These are phyloP conservation scores for Hesperophylax magnus DNA, from an alignment of 1,140 invertebrate species.

Conservation along the genomic window DNA sequence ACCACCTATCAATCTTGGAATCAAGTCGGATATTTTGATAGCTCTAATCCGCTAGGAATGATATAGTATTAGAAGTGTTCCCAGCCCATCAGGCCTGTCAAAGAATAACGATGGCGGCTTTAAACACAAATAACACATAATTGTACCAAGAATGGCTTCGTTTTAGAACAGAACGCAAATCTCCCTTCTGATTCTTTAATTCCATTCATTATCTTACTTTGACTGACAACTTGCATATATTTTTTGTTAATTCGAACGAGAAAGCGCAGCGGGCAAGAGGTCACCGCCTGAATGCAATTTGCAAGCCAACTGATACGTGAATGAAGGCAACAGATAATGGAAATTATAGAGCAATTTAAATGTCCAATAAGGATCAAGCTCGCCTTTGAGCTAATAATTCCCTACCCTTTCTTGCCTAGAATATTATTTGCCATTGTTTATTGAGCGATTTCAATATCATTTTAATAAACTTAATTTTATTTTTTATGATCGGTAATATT, in stretches of 20 bases:
- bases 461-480: no score
- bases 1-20: neutral
- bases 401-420: neutral
- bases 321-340: slow-evolving; percentile 38
- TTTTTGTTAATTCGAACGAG: slow-evolving; percentile 22
- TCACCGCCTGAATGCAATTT: slow-evolving; percentile 38
- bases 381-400: slow-evolving; percentile 3
- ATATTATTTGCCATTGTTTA: neutral
- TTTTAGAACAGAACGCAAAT: slow-evolving; percentile 5
- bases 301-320: slow-evolving; percentile 30
- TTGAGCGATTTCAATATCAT: no score
- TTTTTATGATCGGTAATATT: no score
- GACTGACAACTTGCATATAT: slow-evolving; percentile 40
- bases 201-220: slow-evolving; percentile 45
- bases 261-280: slow-evolving; percentile 43
- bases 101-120: slow-evolving; percentile 7
- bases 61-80: slow-evolving; percentile 40
- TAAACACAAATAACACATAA: slow-evolving; percentile 49
- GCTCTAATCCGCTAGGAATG: slow-evolving; percentile 14
- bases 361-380: slow-evolving; percentile 43
- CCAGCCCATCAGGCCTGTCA: slow-evolving; percentile 39
- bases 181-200: slow-evolving; percentile 33
- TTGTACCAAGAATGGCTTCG: slow-evolving; percentile 14
- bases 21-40: neutral
- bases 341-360: slow-evolving; percentile 50